Evolutionary conservation across 2,888 invertebrate species (phyloP).

Genomic region (Apoda limacodes): DNA sequence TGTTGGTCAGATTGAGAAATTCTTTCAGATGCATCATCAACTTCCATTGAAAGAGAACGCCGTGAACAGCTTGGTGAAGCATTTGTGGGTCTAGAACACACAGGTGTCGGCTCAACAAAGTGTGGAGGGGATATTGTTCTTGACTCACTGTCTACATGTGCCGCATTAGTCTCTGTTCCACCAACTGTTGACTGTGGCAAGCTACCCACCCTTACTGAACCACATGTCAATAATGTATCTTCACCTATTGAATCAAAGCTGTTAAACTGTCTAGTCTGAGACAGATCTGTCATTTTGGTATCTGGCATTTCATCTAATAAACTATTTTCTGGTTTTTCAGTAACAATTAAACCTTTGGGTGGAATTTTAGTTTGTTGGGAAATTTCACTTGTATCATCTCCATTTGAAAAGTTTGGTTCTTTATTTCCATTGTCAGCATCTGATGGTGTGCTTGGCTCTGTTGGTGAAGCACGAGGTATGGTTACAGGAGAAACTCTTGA

Average conservation of each 20-base stretch:
- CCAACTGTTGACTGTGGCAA: conserved; percentile 48
- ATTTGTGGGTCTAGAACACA: conserved; percentile 41
- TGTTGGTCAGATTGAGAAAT: conserved; percentile 54
- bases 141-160: conserved; percentile 54
- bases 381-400: conserved; percentile 42
- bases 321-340: conserved; percentile 59
- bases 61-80: conserved; percentile 61
- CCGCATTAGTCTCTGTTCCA: conserved; percentile 43
- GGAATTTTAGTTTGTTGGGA: conserved; percentile 50
- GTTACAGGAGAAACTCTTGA: conserved; percentile 33
- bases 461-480: conserved; percentile 34
- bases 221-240: conserved; percentile 55
- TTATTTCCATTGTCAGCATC: conserved; percentile 45
- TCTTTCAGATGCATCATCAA: conserved; percentile 58
- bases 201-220: conserved; percentile 50
- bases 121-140: conserved; percentile 58
- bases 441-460: conserved; percentile 38
- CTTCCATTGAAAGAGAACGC: conserved; percentile 60
- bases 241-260: conserved; percentile 65
- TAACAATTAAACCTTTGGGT: conserved; percentile 58
- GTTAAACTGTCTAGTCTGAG: conserved; percentile 60
- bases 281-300: conserved; percentile 64
- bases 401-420: conserved; percentile 48
- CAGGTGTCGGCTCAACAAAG: conserved; percentile 58
- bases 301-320: conserved; percentile 63